A percentile compares a stretch with the other conserved stretches of the same genome.
These are phyloP conservation scores for Drosophila testacea DNA, from an alignment of 2,888 invertebrate genomes.

Conservation along the genomic window DNA sequence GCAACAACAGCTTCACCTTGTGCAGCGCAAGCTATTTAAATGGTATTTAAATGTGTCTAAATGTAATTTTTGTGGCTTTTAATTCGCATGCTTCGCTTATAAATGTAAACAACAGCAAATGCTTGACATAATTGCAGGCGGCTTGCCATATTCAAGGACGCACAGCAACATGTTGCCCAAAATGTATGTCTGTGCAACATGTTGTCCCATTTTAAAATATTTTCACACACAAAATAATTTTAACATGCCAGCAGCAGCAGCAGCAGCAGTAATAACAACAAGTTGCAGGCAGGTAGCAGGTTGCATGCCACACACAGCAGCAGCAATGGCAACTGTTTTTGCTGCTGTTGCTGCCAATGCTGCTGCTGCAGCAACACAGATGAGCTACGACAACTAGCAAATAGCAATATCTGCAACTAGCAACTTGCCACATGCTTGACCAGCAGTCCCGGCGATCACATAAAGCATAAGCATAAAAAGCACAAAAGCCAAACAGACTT, in stretches of 20 bases:
- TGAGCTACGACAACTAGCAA: conserved; percentile 51
- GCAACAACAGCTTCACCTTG: conserved; percentile 75
- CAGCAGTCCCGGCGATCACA: conserved; percentile 77
- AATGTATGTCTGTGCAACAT: conserved; percentile 39
- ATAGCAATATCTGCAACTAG: conserved; percentile 42
- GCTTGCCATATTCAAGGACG: conserved; percentile 44
- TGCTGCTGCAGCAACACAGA: conserved; percentile 31
- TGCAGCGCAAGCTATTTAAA: conserved; percentile 78
- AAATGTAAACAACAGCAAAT: conserved; percentile 50
- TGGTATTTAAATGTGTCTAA: conserved; percentile 83
- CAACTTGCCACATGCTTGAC: conserved; percentile 72
- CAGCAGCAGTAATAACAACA: conserved; percentile 40
- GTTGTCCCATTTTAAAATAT: conserved; percentile 69
- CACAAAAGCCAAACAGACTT: conserved; percentile 55
- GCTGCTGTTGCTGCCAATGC: conserved; percentile 7
- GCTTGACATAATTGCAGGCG: conserved; percentile 60
- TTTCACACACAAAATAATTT: conserved; percentile 83
- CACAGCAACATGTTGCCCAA: conserved; percentile 50
- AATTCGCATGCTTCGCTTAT: conserved; percentile 66
- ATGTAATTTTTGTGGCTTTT: conserved; percentile 77
- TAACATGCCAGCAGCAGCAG: conserved; percentile 63
- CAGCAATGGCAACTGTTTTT: conserved; percentile 54
- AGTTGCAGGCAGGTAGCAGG: conserved; percentile 43
- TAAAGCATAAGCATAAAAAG: conserved; percentile 81
- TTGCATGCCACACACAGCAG: conserved; percentile 70